A percentile compares a stretch with the other conserved stretches of the same genome.
phyloP scores from a whole-genome alignment of 2,113 vertebrate species.

The Sylvia atricapilla region DNA sequence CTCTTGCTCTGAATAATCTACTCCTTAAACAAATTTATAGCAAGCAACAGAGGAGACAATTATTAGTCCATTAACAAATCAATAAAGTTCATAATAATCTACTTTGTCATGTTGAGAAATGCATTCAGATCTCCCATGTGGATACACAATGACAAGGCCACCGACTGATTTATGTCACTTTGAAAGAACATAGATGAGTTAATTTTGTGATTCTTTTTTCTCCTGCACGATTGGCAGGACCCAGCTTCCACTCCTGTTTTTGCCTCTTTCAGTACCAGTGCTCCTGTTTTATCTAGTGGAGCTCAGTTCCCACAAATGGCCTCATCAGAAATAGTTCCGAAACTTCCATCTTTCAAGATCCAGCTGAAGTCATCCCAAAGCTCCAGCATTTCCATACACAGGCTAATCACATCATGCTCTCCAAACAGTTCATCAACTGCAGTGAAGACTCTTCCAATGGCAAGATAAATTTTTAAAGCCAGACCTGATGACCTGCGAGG shows the following conservation, averaged over 20 bases:
- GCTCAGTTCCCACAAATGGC: background rate
- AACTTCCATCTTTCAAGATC: background rate
- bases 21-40: background rate
- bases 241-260: background rate
- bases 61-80: conserved; percentile 24
- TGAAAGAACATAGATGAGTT: background rate
- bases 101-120: background rate
- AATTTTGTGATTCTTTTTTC: background rate
- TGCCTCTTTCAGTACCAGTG: background rate
- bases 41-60: background rate
- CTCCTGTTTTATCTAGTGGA: background rate
- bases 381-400: background rate
- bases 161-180: background rate
- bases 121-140: background rate
- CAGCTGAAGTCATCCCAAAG: background rate
- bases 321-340: background rate
- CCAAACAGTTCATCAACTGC: background rate
- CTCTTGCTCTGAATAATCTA: background rate
- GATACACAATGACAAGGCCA: background rate
- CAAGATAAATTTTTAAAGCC: background rate
- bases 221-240: background rate
- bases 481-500: background rate
- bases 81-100: background rate
- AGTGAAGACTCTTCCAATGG: background rate
- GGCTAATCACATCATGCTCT: background rate